Base-by-base conservation (phyloP, 2,113 vertebrate genomes). In the Pteruthius melanotis region DNA sequence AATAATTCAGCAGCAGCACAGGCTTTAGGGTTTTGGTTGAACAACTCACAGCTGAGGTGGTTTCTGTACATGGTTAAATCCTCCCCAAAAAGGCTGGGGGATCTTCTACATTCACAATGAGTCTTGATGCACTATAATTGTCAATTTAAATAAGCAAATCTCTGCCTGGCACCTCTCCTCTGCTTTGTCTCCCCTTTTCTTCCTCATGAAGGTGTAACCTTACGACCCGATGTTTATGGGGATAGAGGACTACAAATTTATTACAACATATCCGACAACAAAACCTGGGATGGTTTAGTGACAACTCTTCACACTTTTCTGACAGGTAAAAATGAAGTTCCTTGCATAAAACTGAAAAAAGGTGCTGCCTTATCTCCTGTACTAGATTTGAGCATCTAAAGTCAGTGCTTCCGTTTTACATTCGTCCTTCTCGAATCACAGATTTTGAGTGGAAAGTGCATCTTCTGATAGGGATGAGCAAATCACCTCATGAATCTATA, bases 171-270 rank as follows among this genome's bases (percentile, higher is more conserved):
- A 44, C 27, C 15, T 77, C 59, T 91, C 42, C 39, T 83, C 79
- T 88, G 39, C 45, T 84, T 85, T 85, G 14, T 50, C 19, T 83
- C 87, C 39, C 59, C 23, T 78, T 45, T 87, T 87, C 63, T 66
- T 79, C 17, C 49, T 52, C 4, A 0, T 3, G 11, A 89, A 99
- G 98, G 98, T 39, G 98, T 99, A 60, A 99, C 99, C 26, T 97
- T 98, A 90, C 97, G 98, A 92, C 99, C 99, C 0, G 97, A 99
- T 10, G 97, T 98, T 4, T 99, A 99, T 1, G 98, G 98, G 9
- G 98, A 98, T 2, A 98, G 98, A 91, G 95, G 96, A 10, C 59
- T 99, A 37, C 97, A 97, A 75, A 98, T 99, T 61, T 91, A 56
- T 94, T 99, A 99, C 97, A 99, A 99, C 2, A 16, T 94, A 20